Percentiles rank a stretch among this genome's conserved stretches.
phyloP scores from a whole-genome alignment of 2,888 invertebrate species.

The Augochlorella aurata region DNA sequence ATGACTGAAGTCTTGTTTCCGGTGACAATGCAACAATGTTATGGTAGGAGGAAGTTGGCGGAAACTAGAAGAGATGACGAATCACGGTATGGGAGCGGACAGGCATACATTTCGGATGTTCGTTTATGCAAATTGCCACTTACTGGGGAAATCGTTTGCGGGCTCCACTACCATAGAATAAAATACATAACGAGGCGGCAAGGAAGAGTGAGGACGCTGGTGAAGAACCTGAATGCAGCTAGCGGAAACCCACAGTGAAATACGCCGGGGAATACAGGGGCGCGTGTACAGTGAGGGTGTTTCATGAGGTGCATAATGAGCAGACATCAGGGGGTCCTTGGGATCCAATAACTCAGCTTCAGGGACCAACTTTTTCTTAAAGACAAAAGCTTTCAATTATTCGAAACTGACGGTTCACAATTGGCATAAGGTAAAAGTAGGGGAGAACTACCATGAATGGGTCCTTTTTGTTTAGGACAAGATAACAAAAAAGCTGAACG shows the following conservation, averaged over 20 bases:
- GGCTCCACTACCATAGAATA: constrained; percentile 50
- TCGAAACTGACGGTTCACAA: too few species aligned
- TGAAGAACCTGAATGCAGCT: constrained; percentile 29
- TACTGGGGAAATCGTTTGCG: constrained; percentile 61
- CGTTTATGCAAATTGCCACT: constrained; percentile 73
- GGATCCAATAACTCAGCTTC: constrained; percentile 3
- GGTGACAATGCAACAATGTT: constrained; percentile 57
- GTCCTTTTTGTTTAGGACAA: too few species aligned
- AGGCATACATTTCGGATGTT: constrained; percentile 63
- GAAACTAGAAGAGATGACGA: constrained; percentile 61
- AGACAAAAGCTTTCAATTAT: not conserved
- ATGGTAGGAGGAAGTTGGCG: constrained; percentile 47
- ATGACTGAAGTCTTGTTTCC: constrained; percentile 22
- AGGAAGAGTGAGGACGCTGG: constrained; percentile 37
- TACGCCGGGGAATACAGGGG: constrained; percentile 12
- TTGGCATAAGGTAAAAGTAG: too few species aligned
- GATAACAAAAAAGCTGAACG: too few species aligned
- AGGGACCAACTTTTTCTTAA: not conserved
- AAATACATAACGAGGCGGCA: constrained; percentile 60
- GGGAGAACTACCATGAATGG: too few species aligned
- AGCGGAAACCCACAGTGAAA: constrained; percentile 26
- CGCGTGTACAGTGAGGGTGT: constrained; percentile 18
- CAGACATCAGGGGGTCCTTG: constrained; percentile 12
- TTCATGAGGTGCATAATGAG: constrained; percentile 42
- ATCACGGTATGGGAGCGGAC: constrained; percentile 55